Evolutionary conservation across 2,113 vertebrate genomes (phyloP), one percentile per base, ranked within the genome.

Genomic region (Gorsachius goisagi): DNA sequence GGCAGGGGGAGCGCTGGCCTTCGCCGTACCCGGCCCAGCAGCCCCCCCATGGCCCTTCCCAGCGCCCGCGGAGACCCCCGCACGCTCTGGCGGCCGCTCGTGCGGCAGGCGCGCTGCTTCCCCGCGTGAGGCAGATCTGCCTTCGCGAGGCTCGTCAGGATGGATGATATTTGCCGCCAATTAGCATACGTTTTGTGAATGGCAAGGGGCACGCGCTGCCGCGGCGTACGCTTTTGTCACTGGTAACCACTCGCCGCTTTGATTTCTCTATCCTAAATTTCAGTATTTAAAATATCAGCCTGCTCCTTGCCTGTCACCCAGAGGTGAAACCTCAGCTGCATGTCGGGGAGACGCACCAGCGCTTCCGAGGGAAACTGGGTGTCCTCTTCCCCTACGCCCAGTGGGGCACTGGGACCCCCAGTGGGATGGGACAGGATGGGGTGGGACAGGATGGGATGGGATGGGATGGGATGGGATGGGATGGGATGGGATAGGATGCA

Each of bases 171-270:
- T 95, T 97, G 91, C 80, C 92, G 95, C 85, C 91, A 93, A 88
- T 95, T 92, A 93, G 91, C 97, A 94, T 93, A 71, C 37, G 74
- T 93, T 96, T 93, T 96, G 95, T 93, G 97, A 98, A 91, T 97
- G 97, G 92, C 94, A 56, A 72, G 90, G 88, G 91, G 84, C 89
- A 92, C 69, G 8, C 15, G 6, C 58, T 12, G 73, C 18, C 44
- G 49, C 87, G 50, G 47, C 12, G 35, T 15, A 11, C 2, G 18
- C 59, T 72, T 68, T 81, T 52, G 83, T 85, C 63, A 44, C 32
- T 45, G 41, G 88, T 78, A 94, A 52, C 81, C 72, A 26, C 88
- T 74, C 18, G 1, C n/a, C 28, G 37, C 14, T 50, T 96, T 77
- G 45, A 56, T 13, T 15, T 85, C 96, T 52, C 86, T n/a, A 5